phyloP scores from a whole-genome alignment of 2,797 vertebrate species.

The Xenops minutus region DNA sequence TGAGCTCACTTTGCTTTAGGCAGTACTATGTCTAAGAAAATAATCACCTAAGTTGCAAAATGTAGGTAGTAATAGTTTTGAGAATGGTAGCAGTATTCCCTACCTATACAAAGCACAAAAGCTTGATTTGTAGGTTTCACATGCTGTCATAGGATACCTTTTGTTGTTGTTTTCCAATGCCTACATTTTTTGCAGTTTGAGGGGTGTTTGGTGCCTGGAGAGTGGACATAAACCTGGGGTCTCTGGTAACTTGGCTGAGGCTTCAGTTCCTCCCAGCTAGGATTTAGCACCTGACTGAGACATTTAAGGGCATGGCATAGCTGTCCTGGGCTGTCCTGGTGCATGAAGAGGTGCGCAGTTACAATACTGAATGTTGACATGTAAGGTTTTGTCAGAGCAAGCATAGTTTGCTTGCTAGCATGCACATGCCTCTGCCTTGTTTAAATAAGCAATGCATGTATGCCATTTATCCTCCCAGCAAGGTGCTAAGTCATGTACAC shows the following conservation, averaged over 20 bases:
- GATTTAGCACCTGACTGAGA: background rate
- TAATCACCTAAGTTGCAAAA: background rate
- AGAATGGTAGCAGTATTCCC: background rate
- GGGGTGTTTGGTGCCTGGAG: rapidly evolving
- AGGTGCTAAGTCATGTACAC: rapidly evolving
- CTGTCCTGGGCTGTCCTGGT: background rate
- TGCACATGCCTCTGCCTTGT: rapidly evolving
- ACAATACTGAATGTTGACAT: rapidly evolving
- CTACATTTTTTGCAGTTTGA: background rate
- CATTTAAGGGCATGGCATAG: background rate
- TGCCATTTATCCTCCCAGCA: background rate
- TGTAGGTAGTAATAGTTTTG: background rate
- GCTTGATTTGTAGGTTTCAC: background rate
- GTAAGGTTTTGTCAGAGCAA: background rate
- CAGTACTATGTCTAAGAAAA: background rate
- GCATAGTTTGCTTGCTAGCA: background rate
- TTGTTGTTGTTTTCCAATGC: background rate
- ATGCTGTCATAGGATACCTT: background rate
- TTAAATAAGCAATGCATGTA: background rate
- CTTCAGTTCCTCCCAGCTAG: background rate
- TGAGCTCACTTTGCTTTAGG: background rate
- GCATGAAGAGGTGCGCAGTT: background rate
- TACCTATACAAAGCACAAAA: background rate
- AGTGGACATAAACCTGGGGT: background rate
- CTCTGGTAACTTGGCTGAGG: background rate